These are phyloP conservation scores for Myiopsitta monachus DNA, from an alignment of 2,113 vertebrate species.

Conservation along the genomic window DNA sequence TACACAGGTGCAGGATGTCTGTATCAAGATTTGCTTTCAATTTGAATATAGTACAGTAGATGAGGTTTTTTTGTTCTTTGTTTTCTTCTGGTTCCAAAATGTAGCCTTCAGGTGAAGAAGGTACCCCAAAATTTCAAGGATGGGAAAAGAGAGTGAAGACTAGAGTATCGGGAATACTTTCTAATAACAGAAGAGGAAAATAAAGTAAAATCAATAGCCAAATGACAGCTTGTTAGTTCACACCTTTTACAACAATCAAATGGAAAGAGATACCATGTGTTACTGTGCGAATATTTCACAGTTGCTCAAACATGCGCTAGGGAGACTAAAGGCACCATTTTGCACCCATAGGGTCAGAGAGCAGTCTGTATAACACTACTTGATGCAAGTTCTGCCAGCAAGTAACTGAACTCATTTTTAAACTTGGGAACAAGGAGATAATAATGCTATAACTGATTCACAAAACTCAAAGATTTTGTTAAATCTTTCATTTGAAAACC, in stretches of 20 bases:
- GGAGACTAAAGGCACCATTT: background rate
- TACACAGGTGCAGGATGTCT: background rate
- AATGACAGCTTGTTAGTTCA: background rate
- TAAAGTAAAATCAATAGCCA: background rate
- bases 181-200: background rate
- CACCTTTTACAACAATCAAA: background rate
- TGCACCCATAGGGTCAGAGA: background rate
- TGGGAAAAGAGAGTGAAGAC: background rate
- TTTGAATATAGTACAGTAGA: background rate
- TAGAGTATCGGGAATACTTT: constrained; percentile 3
- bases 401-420: background rate
- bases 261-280: background rate
- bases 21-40: background rate
- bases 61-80: rapidly evolving
- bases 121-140: background rate
- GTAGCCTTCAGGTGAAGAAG: background rate
- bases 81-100: background rate
- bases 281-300: background rate
- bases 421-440: background rate
- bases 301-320: background rate
- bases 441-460: background rate
- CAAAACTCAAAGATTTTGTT: background rate
- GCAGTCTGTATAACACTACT: background rate
- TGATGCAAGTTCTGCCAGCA: background rate
- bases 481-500: background rate